Evolutionary conservation across 2,797 vertebrate genomes (phyloP).

Genomic region (Falco berigora): DNA sequence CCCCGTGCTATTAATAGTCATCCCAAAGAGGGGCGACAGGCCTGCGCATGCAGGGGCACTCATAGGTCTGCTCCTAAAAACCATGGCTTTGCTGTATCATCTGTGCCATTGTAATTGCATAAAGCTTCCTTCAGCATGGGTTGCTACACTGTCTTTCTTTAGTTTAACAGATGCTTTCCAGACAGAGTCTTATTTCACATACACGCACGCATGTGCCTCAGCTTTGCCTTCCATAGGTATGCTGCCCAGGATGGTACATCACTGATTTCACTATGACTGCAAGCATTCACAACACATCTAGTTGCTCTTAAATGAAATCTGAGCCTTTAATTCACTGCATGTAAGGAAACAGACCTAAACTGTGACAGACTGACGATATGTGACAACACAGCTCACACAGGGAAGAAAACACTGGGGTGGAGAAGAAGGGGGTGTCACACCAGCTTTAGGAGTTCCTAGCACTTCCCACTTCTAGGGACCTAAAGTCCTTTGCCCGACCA

Average conservation of each 20-base stretch:
- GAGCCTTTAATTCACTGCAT: neutral
- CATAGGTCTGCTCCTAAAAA: neutral
- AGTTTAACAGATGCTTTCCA: neutral
- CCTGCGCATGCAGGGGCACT: neutral
- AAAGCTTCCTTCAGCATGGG: neutral
- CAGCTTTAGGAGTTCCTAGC: neutral
- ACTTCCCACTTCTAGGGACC: neutral
- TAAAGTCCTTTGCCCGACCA: neutral
- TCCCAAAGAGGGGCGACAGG: neutral
- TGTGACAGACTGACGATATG: neutral
- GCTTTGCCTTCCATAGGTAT: neutral
- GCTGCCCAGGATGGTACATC: neutral
- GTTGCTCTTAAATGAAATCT: neutral
- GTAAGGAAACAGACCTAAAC: neutral
- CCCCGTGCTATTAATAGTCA: neutral
- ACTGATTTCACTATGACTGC: neutral
- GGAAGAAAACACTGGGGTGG: neutral
- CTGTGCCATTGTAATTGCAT: neutral
- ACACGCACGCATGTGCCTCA: rapidly evolving
- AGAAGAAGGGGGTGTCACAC: neutral
- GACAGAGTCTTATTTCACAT: neutral
- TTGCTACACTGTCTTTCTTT: neutral
- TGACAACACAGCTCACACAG: neutral
- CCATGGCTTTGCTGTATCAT: neutral
- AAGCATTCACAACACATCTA: neutral